Evolutionary conservation across 2,888 invertebrate genomes (phyloP).

Genomic region (Meganola albula): DNA sequence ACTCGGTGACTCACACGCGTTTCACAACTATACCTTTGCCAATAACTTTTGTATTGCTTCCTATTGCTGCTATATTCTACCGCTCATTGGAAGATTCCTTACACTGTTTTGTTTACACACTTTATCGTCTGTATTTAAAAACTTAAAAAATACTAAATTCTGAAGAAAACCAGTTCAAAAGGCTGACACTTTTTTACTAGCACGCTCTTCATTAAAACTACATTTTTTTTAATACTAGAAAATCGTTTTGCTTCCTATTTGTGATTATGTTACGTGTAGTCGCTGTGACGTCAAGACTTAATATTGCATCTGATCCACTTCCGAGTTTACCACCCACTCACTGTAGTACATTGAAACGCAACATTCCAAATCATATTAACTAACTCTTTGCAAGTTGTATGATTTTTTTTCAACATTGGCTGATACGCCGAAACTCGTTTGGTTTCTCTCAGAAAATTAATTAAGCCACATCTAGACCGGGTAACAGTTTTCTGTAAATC

Average conservation of each 20-base stretch:
- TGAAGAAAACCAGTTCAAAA: no score
- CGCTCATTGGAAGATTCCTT: constrained; percentile 27
- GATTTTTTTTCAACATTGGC: no score
- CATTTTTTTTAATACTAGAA: constrained; percentile 1
- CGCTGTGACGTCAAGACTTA: constrained; percentile 28
- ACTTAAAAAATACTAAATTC: no score
- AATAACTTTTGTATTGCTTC: constrained; percentile 72
- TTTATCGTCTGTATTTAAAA: not conserved
- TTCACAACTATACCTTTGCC: constrained; percentile 72
- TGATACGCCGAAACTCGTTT: no score
- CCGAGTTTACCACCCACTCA: constrained; percentile 42
- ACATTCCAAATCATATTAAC: no score
- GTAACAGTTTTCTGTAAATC: no score
- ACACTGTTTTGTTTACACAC: constrained; percentile 4
- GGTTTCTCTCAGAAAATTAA: no score
- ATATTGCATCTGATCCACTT: constrained; percentile 42
- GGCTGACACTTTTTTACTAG: no score
- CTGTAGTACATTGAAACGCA: constrained; percentile 45
- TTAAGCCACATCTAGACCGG: no score
- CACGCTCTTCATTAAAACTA: no score
- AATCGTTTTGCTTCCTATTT: no score
- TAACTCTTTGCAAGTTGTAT: no score
- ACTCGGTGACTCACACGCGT: constrained; percentile 63
- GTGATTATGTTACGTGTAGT: constrained; percentile 23
- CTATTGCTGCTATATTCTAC: constrained; percentile 51